Evolutionary conservation across 2,888 invertebrate species (phyloP), one percentile per base, ranked within the genome.

Genomic region (Lochmaea capreae): DNA sequence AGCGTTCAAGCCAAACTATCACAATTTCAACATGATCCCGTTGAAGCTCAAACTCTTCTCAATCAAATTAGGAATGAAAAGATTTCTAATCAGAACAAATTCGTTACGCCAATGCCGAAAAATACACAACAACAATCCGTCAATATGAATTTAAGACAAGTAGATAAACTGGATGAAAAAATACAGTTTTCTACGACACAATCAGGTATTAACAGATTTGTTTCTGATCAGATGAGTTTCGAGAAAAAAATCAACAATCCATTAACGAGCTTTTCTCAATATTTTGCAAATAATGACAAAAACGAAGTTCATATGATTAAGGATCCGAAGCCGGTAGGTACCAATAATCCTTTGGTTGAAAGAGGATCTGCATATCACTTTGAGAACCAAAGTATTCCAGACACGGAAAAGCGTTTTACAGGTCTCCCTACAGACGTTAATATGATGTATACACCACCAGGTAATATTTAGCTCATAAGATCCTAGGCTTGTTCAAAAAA

Each of bases 1-100:
- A 61, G 52, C 52, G 43, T 61, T 49, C 52, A 65, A 69, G 43
- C 66, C n/a, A 66, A 65, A 10, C 52, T 69, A 33, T 52, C 58
- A 12, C 57, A 65, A 12, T 69, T 73, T 46, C 65, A 66, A 65
- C 65, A 73, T 16, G 49, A 46, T 8, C 49, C 65, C 8, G 63
- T 62, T 22, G 16, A 49, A 10, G 14, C 10, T 26, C 26, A 49
- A 14, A 49, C n/a, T 11, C 1, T 3, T 49, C n/a, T 33, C 4
- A 33, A 33, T 33, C 26, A 33, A 33, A 33, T 33, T 5, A 4
- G 26, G 26, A 26, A 46, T 12, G 46, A 46, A 46, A 46, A 46
- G 12, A 12, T 46, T 46, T 3, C 46, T 12, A 46, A 2, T 12
- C 46, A 49, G 49, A 49, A 4, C 14, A 49, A 49, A 14, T 49